Evolutionary conservation across 2,113 vertebrate genomes (phyloP), one percentile per base, ranked within the genome.

Genomic region (Serilophus lunatus): DNA sequence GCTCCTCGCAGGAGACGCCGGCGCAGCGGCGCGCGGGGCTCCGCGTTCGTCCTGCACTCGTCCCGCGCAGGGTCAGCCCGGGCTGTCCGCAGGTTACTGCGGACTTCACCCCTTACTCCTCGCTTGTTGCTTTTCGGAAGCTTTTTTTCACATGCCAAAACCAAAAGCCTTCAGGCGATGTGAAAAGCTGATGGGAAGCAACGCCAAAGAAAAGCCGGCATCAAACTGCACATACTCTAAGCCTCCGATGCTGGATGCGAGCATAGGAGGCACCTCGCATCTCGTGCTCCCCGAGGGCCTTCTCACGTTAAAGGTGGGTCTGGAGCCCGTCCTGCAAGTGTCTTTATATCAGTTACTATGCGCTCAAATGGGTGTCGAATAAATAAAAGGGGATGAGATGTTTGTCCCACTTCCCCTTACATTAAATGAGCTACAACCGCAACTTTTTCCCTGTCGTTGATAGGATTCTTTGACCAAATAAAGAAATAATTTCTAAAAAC

Each of bases 391-490:
- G 19, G 8, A 13, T n/a, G 38, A 54, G 38, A 50, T 1, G 16
- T 31, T 60, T 90, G 28, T 76, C 2, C 45, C 22, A 33, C 7
- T 13, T 54, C 9, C 13, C 13, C 8, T 82, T 33, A 23, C 5
- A 29, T 29, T 84, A 84, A 94, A 44, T 18, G 14, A 86, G 10
- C 26, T 53, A 57, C 33, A 72, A 66, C 28, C 0, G 22, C 57
- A 45, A 13, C 1, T 23, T 91, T 84, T 29, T 2, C 18, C 36
- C 45, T n/a, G 50, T 45, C 25, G 6, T 51, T 72, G 66, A 53
- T 29, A 76, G 28, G 53, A 92, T 82, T 85, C 61, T 53, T 85
- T 91, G 65, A 60, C 45, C 91, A 95, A 93, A 89, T 91, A 91
- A 91, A 95, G 56, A 54, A 70, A 25, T 45, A 71, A 60, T 78